Evolutionary conservation across 2,113 vertebrate genomes (phyloP), one percentile per base, ranked within the genome.

Genomic region (Pica pica): DNA sequence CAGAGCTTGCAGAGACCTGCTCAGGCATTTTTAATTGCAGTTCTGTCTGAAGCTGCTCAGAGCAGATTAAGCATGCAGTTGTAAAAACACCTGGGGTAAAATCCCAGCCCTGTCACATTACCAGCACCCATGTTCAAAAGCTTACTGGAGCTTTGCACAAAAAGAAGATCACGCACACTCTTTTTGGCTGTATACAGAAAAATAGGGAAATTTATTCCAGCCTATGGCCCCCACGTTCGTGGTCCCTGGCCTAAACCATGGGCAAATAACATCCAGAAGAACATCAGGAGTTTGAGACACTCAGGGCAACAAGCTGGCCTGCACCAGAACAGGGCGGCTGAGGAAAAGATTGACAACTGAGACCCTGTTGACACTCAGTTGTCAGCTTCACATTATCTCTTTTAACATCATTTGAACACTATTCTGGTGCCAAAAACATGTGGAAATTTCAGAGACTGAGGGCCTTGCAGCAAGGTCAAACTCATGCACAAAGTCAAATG

Each of bases 51-150:
- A 87, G 70, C 61, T 90, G 61, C 67, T 92, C 41, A 16, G 44
- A 91, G 52, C 47, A 94, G n/a, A 87, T 94, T 89, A 95, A 39
- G 37, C 28, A 90, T 1, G 37, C n/a, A 89, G 74, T 75, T 68
- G 57, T 78, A 73, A 87, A 91, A 92, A 64, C 31, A 39, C 91
- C 76, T 64, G 50, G 21, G 61, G 87, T 68, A 55, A 95, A 89
- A 87, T 64, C 64, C 53, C 9, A 31, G 28, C 47, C 63, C 50
- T 41, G 31, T 88, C 87, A 75, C 52, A 44, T 56, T 65, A 77
- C 55, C 2, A 0, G 47, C 47, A 81, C 52, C 41, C 50, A 14
- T 52, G 31, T 26, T 90, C 71, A 91, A 83, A 92, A 71, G 4
- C 26, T 84, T 4, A 1, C n/a, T 42, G 42, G 22, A 74, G 39